Conservation (phyloP, 1,140 invertebrate species). For the Latrodectus geometricus region DNA sequence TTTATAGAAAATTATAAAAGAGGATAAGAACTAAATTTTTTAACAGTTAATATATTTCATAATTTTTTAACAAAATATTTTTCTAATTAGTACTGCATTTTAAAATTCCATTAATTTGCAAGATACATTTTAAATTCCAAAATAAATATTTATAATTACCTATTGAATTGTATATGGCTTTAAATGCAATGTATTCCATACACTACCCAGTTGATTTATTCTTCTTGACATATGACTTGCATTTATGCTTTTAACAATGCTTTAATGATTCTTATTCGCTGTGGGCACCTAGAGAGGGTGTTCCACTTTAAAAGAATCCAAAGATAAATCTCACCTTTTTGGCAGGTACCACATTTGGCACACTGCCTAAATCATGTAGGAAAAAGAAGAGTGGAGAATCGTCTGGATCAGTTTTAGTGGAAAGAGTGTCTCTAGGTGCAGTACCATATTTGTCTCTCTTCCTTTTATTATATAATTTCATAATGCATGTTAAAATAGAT, state of each 20-base stretch:
- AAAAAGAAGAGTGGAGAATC: conserved; percentile 59
- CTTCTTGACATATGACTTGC: not conserved
- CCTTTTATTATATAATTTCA: conserved; percentile 24
- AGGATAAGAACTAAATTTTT: too few relatives aligned
- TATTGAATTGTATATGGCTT: too few relatives aligned
- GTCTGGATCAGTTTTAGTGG: conserved; percentile 55
- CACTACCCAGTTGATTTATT: not conserved
- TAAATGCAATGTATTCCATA: too few relatives aligned
- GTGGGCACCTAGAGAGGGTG: not conserved
- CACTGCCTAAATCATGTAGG: conserved; percentile 50
- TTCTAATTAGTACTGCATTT: too few relatives aligned
- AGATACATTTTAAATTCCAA: too few relatives aligned
- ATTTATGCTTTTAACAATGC: not conserved
- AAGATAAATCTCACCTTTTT: conserved; percentile 40
- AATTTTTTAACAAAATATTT: too few relatives aligned
- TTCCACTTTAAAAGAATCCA: conserved; percentile 15
- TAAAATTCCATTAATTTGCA: too few relatives aligned
- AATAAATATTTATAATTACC: too few relatives aligned
- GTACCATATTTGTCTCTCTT: not conserved
- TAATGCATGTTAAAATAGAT: conserved; percentile 10
- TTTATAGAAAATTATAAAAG: too few relatives aligned
- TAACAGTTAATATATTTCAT: too few relatives aligned
- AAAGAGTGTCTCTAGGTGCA: conserved; percentile 57
- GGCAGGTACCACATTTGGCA: conserved; percentile 57
- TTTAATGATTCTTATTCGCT: too few relatives aligned